Base-by-base conservation (phyloP, 2,113 vertebrate species). In the Coryphaenoides rupestris region DNA sequence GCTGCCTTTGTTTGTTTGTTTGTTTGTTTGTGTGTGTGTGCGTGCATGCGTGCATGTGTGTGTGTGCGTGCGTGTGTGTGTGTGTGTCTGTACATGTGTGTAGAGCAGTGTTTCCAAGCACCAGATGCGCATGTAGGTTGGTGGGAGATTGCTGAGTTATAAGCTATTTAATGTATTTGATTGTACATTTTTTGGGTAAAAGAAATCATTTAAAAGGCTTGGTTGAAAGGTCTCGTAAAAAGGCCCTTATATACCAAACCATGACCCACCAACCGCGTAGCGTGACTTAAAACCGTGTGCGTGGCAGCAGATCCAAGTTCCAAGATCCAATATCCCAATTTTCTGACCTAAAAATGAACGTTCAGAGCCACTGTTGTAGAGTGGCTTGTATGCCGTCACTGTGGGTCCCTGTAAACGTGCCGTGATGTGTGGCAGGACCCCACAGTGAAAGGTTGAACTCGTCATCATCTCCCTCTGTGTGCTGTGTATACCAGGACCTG, bases 401-500 rank as follows among this genome's bases (percentile, higher is more conserved):
- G 63, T 52, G 45, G 63, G 72, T 57, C 46, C 24, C 13, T 62
- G 66, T 50, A 54, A 49, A 47, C 62, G 52, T 45, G 49, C 24
- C 16, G 7, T 69, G 53, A 69, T 53, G 66, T 50, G 55, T 66
- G 66, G 70, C 49, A 65, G 76, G 73, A 78, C 73, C 70, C 21
- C 69, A 62, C 24, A 10, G 33, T 13, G 33, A 40, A 40, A 40
- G 13, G 33, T 40, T 1, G 33, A 40, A 40, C 6, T 40, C 13
- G 33, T 40, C 13, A 12, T 13, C 16, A 45, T 21, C 28, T 2
- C 16, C 60, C 57, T 55, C 21, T 33, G 2, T 64, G 16, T 24
- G 33, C 6, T 53, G 16, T 65, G 69, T n/a, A n/a, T n/a, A n/a
- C 67, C 54, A 99, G 97, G 97, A 99, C 84, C 79, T 99, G 89